Base-by-base conservation (phyloP, 2,888 invertebrate genomes). In the Muscina levida region DNA sequence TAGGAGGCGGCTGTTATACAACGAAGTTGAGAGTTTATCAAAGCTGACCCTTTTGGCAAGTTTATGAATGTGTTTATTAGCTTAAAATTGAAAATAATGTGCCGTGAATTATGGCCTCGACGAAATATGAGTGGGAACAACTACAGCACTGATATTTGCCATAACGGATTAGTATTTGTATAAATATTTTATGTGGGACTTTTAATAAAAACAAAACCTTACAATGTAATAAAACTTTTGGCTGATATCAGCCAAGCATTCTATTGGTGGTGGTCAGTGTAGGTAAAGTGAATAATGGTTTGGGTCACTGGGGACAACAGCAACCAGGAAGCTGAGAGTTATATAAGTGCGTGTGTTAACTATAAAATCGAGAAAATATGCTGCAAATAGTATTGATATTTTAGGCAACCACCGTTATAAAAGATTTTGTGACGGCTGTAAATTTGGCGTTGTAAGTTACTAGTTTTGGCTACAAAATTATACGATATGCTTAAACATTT, bases 51-150 rank as follows among this genome's bases (percentile, higher is more conserved):
- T 11, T 59, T 51, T 46, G 31, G n/a, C n/a, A 66, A 74, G 22
- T 66, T 51, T 72, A 77, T 72, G 31, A 72, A 77, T 74, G 71
- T 71, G 74, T 74, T 79, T 79, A 79, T 79, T 74, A 59, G 74
- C 57, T 67, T 59, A 31, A 79, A 75, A 72, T 71, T 75, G 72
- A 67, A 75, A 75, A 75, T 75, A 72, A 75, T 79, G 74, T 75
- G 51, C 51, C 67, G 67, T 75, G 72, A 79, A 75, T 75, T 79
- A 62, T 75, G 42, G 11, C 51, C 22, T 13, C 42, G 1, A 1
- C 24, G 11, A 68, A 51, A 68, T 68, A 68, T 67, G 19, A 37
- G 44, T 67, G 26, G 37, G 1, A 39, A 39, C 62, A 62, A 11
- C n/a, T n/a, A n/a, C n/a, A n/a, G n/a, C 1, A 37, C 19, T n/a